Percentiles rank a stretch among this genome's conserved stretches.
Evolutionary conservation across 35 echinoderm and acorn worm species (phyloP).

Genomic region (Apostichopus californicus): DNA sequence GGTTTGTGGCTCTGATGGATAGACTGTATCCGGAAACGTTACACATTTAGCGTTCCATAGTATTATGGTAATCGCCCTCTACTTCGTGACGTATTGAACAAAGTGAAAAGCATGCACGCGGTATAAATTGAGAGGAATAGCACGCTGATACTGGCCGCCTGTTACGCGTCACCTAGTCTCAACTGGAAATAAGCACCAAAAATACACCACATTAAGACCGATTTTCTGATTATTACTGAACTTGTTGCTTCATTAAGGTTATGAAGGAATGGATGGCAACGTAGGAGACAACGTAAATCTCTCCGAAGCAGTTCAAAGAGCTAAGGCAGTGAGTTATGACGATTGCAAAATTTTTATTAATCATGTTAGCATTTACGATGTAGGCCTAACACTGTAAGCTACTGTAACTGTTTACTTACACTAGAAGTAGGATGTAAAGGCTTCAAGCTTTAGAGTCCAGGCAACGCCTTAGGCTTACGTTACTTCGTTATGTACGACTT

Average conservation of each 20-base stretch:
- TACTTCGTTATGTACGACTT: no score
- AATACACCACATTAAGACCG: not conserved
- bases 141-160: not conserved
- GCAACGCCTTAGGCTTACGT: no score
- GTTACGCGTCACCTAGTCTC: not conserved
- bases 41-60: not conserved
- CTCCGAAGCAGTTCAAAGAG: conserved; percentile 57
- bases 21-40: not conserved
- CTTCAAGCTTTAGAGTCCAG: no score
- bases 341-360: not conserved
- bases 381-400: no score
- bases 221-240: conserved; percentile 1
- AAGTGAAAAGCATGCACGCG: not conserved
- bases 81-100: not conserved
- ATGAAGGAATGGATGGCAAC: conserved; percentile 53
- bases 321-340: conserved; percentile 28
- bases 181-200: not conserved
- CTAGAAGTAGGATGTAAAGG: no score
- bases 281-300: conserved; percentile 43
- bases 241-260: conserved; percentile 27
- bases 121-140: not conserved
- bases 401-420: no score
- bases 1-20: no score
- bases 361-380: no score
- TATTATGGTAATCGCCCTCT: not conserved